Conservation (phyloP, 64 coral and sea anemone species). For the Pachyseris speciosa region DNA sequence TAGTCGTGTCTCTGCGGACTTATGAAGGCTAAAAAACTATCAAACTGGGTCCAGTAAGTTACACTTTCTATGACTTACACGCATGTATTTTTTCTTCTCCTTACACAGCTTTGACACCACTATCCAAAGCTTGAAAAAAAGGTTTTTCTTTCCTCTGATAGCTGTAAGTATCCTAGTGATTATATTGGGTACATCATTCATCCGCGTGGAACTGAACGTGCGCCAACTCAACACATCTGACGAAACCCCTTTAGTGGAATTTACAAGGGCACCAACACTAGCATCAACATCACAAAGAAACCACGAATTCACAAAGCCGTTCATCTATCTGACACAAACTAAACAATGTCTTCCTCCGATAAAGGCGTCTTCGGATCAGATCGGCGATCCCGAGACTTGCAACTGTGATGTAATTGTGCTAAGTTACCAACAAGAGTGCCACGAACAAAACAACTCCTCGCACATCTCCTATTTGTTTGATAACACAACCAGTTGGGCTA, state of each 20-base stretch:
- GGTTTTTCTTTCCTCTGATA: background rate
- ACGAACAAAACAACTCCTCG: background rate
- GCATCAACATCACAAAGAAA: background rate
- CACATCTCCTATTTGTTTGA: slow-evolving; percentile 64
- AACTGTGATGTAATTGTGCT: slow-evolving; percentile 65
- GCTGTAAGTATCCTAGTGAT: background rate
- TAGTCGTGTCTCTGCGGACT: too few species aligned
- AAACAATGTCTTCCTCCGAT: slow-evolving; percentile 36
- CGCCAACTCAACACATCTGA: background rate
- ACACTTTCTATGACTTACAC: too few species aligned
- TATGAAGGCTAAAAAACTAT: too few species aligned
- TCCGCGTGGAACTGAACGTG: background rate
- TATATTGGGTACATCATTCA: background rate
- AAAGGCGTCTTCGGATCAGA: background rate
- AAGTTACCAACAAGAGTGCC: slow-evolving; percentile 18
- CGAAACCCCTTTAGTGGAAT: background rate
- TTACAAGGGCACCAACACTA: background rate
- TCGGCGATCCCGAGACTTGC: slow-evolving; percentile 46
- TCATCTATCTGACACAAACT: slow-evolving; percentile 52
- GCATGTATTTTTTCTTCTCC: too few species aligned
- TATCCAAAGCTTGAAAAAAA: background rate
- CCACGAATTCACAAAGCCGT: background rate
- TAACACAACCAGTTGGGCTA: slow-evolving; percentile 31
- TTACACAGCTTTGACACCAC: background rate
- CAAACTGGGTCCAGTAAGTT: too few species aligned